These are phyloP conservation scores for Grantiella picta DNA, from an alignment of 2,113 vertebrate species.

Conservation along the genomic window DNA sequence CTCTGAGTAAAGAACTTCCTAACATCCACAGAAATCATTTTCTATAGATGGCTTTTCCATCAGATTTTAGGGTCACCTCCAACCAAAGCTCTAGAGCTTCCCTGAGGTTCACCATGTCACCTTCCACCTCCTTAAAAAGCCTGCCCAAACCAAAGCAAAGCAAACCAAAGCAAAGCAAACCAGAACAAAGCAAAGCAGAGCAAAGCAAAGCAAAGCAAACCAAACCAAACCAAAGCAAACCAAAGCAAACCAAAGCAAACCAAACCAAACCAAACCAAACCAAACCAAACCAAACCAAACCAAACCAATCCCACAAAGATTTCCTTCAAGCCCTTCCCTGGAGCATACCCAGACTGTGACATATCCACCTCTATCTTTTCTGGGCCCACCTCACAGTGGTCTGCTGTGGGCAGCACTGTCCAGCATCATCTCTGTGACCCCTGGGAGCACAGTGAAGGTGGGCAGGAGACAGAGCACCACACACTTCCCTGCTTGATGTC, in stretches of 20 bases:
- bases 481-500: neutral
- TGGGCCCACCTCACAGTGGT: neutral
- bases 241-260: no score
- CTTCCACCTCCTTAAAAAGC: neutral
- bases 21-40: neutral
- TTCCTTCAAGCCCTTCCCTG: neutral
- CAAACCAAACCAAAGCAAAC: neutral
- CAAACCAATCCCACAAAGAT: accelerated
- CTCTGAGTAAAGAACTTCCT: neutral
- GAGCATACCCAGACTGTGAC: neutral
- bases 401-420: neutral
- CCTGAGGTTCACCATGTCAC: accelerated
- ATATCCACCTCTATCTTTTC: neutral
- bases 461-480: neutral
- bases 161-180: no score
- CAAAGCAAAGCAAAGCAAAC: neutral
- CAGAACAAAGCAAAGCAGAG: neutral
- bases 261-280: neutral
- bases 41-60: neutral
- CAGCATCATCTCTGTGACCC: neutral
- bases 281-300: neutral
- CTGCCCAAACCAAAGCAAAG: neutral
- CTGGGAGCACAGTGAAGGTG: accelerated
- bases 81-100: neutral
- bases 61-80: neutral